Evolutionary conservation across 2,888 invertebrate genomes (phyloP), one percentile per base, ranked within the genome.

Genomic region (Drosophila neotestacea): DNA sequence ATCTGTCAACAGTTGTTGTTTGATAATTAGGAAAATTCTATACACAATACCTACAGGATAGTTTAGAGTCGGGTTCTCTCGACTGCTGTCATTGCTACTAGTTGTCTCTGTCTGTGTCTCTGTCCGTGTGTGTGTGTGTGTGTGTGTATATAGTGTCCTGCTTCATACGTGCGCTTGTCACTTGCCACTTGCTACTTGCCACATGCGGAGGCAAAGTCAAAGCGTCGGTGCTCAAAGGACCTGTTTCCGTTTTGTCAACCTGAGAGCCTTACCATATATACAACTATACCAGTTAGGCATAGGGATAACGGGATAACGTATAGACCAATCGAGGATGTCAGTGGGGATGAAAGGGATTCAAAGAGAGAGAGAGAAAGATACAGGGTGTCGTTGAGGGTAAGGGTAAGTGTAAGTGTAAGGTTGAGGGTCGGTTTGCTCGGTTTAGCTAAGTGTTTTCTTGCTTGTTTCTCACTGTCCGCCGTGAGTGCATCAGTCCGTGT

Each of bases 141-240:
- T 48, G 13, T 54, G 27, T 59, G 42, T 68, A 38, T 48, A 16
- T 58, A 50, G 48, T 63, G 62, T 68, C 59, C 51, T 68, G 56
- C 60, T 54, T 34, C 51, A 56, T 67, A 68, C 64, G 75, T 75
- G 77, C 39, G 65, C 56, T 41, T 72, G 71, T 64, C 70, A 72
- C 70, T 70, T 71, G 63, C 59, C 70, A 56, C 58, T 62, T 71
- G 68, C 48, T 41, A 16, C 59, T 51, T 64, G 63, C 50, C 54
- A 30, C 30, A 46, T 61, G 62, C 38, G 51, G 50, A 51, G 50
- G 42, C 58, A 62, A 60, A 75, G 71, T 75, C 67, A 76, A 78
- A 67, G 78, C 78, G 78, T 78, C 70, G 78, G 59, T 72, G 68
- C 75, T 68, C 75, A 75, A 80, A 81, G 80, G 79, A 79, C 79